Base-by-base conservation (phyloP, 37 sponge, comb jelly and placozoan species). In the Agelas oroides region DNA sequence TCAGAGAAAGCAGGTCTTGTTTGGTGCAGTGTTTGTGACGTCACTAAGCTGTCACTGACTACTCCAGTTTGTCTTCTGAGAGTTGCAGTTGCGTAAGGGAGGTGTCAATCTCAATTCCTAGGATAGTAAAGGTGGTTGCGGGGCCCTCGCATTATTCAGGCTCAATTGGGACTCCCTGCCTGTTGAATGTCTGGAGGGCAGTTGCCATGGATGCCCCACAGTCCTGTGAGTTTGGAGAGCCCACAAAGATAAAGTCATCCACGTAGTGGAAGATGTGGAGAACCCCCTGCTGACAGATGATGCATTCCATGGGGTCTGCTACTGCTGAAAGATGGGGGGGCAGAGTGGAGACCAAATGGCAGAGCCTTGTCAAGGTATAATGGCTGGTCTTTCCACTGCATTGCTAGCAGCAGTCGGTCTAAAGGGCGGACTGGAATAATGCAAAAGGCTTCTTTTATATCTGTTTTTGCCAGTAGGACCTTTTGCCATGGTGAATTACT, bases 251-350 rank as follows among this genome's bases (percentile, higher is more conserved):
- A 58, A 55, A 74, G 57, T 74, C 57, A 27, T 74, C 75, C 52
- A 74, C 25, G 57, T 74, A 74, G 57, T 74, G 75, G 32, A 74
- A 21, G 13, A 74, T 21, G 25, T 33, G 15, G 25, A 3, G 54
- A 28, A 54, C 19, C 58, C 75, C 75, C 14, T 74, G 54, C 27
- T 17, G 52, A 6, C 25, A 58, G 52, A 74, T 53, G 57, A 74
- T 54, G 57, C 75, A 74, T 52, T 74, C 36, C 11, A 74, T 13
- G 17, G 57, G 57, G 53, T 74, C 75, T 21, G 75, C 75, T 17
- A 74, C 75, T 23, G 75, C 75, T 74, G 57, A n/a, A n/a, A n/a
- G n/a, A n/a, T n/a, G n/a, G n/a, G n/a, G 57, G 75, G 19, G 75
- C 75, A 11, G 75, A 74, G 58, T 27, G 75, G 5, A 52, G 75